Base-by-base conservation (phyloP, 2,797 vertebrate genomes). In the Falco novaeseelandiae region DNA sequence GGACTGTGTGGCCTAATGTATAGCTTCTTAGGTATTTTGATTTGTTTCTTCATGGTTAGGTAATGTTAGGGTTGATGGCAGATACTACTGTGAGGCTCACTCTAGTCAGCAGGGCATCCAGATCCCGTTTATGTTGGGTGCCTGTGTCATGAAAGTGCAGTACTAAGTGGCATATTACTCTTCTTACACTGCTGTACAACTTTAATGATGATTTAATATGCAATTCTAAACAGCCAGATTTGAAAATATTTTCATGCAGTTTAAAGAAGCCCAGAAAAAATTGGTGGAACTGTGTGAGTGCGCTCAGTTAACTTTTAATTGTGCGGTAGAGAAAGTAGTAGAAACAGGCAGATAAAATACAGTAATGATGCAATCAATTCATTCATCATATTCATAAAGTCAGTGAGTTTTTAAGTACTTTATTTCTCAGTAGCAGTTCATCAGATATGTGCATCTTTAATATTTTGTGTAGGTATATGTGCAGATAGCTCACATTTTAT, bases 241-340 rank as follows among this genome's bases (percentile, higher is more conserved):
- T 94, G 77, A 72, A 85, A 93, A 34, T 10, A 25, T 59, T 87
- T 83, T 95, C 26, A 46, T 21, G 72, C 27, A 44, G 17, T 83
- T 30, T 93, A 48, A 87, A 89, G 36, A 91, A 89, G 94, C 55
- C 19, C 72, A 26, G 67, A 81, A 65, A 85, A 83, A 54, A 34
- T n/a, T 1, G 4, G 30, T 58, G 48, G 51, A 66, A 61, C n/a
- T 29, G 7, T 44, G 29, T 62, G 66, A 90, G 11, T 32, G 27
- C 20, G 1, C 63, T 87, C 52, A 58, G 46, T 73, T 91, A 36
- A 58, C 49, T 92, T 94, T 96, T 92, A 86, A 90, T 95, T 97
- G 58, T 84, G 30, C 5, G 1, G 12, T 77, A 49, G 79, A 92
- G 40, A 71, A 67, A 17, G 44, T 38, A 21, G 30, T 52, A 65